Evolutionary conservation across 2,113 vertebrate species (phyloP).

Genomic region (Hydrolagus affinis): DNA sequence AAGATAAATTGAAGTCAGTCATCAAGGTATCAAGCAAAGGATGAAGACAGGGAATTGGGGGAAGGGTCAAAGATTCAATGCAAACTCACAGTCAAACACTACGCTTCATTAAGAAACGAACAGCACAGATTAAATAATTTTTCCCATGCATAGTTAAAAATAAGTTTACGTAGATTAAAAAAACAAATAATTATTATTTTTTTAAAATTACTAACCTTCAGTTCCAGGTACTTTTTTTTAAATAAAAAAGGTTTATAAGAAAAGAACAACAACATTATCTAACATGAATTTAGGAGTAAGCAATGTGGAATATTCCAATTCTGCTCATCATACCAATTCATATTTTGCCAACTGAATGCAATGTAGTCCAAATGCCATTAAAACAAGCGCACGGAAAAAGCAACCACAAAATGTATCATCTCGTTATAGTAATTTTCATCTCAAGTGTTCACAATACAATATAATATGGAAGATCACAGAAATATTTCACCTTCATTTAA

Average conservation of each 20-base stretch:
- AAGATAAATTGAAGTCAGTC: constrained; percentile 93
- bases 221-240: constrained; percentile 18
- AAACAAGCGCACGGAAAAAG: background rate
- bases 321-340: background rate
- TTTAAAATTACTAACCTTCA: constrained; percentile 27
- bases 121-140: background rate
- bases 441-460: too few relatives aligned
- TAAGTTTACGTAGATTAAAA: background rate
- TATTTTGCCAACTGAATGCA: background rate
- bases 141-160: background rate
- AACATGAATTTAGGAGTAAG: background rate
- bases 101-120: background rate
- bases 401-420: too few relatives aligned
- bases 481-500: background rate
- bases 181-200: background rate
- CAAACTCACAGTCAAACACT: constrained; percentile 1
- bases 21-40: constrained; percentile 57
- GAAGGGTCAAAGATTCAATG: constrained; percentile 6
- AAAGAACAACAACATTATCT: constrained; percentile 17
- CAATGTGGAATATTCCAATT: background rate
- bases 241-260: constrained; percentile 4
- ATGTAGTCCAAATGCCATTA: background rate
- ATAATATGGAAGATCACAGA: background rate
- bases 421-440: too few relatives aligned
- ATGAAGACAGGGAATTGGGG: constrained; percentile 12